Base-by-base conservation (phyloP, 2,888 invertebrate species). In the Pelosia muscerda region DNA sequence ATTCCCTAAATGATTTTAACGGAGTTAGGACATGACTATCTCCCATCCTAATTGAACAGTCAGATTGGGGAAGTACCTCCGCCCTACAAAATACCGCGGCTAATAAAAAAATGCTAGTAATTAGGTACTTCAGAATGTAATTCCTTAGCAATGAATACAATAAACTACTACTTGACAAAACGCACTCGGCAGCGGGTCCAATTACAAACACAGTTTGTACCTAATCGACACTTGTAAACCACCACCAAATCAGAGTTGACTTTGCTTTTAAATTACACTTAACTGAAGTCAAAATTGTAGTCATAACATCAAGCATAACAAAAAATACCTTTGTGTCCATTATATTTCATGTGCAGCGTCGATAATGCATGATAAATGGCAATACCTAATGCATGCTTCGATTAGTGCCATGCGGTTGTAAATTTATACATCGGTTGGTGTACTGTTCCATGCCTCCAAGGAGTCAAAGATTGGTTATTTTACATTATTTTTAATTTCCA, bases 381-480 rank as follows among this genome's bases (percentile, higher is more conserved):
- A 70, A 64, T 69, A 74, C 70, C 63, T 76, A 74, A 72, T 73
- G 49, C 66, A 66, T 53, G 67, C 62, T 77, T 61, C 71, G 63
- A 70, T 75, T 64, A 68, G 65, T 61, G 69, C 69, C 77, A 71
- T 66, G 63, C 55, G 63, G 65, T 63, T 26, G 79, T 71, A 79
- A 75, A 64, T 42, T 63, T 75, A 80, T 74, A 79, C 54, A 61
- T 31, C 15, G 57, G 63, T 57, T 23, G 72, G 70, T 77, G 70
- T 77, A 64, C 34, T 69, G 70, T 79, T 79, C 66, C 74, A 55
- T 64, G 53, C 70, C 69, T 71, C 73, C 72, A 72, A 73, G 74
- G 61, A 71, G 15, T 34, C 72, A 72, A 73, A 72, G 61, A 71
- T 19, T 34, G 63, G 59, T 49, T 5, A 19, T 19, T 31, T 57